phyloP scores from a whole-genome alignment of 2,113 vertebrate species.

The Urocitellus parryii region DNA sequence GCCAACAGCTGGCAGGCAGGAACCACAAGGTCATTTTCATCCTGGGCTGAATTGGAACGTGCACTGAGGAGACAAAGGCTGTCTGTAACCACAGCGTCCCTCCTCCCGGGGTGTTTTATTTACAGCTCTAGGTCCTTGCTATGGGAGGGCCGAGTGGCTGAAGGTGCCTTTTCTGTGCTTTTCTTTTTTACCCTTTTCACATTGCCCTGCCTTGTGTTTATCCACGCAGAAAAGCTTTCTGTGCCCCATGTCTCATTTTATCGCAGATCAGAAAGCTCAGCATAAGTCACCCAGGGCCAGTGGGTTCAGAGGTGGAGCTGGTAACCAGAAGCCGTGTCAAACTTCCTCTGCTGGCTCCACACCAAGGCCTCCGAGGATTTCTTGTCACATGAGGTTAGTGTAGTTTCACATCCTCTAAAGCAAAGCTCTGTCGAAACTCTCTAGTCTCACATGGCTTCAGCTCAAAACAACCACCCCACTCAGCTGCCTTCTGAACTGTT shows the following conservation, averaged over 20 bases:
- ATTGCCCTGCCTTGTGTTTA: background rate
- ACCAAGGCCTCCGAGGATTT: conserved; percentile 76
- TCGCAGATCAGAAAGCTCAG: conserved; percentile 33
- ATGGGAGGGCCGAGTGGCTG: background rate
- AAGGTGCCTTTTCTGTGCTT: conserved; percentile 20
- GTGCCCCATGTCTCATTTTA: background rate
- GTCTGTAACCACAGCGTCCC: conserved; percentile 55
- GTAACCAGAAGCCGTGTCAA: conserved; percentile 64
- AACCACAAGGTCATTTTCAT: conserved; percentile 75
- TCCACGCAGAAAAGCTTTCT: background rate
- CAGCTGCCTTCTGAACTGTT: conserved; percentile 31
- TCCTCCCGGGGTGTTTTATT: background rate
- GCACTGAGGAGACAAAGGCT: conserved; percentile 70
- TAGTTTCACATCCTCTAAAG: conserved; percentile 82
- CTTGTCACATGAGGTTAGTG: conserved; percentile 79
- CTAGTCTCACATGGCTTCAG: conserved; percentile 67
- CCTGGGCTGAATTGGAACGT: conserved; percentile 40
- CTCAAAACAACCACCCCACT: conserved; percentile 63
- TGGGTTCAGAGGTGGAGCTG: conserved; percentile 56
- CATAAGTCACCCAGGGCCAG: conserved; percentile 54
- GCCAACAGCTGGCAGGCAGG: conserved; percentile 83
- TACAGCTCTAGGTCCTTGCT: conserved; percentile 37
- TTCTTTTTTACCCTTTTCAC: background rate
- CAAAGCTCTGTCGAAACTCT: conserved; percentile 81
- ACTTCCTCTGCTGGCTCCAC: conserved; percentile 70